A percentile compares a stretch with the other conserved stretches of the same genome.
phyloP scores from a whole-genome alignment of 2,888 invertebrate species.

The Xestobium rufovillosum region DNA sequence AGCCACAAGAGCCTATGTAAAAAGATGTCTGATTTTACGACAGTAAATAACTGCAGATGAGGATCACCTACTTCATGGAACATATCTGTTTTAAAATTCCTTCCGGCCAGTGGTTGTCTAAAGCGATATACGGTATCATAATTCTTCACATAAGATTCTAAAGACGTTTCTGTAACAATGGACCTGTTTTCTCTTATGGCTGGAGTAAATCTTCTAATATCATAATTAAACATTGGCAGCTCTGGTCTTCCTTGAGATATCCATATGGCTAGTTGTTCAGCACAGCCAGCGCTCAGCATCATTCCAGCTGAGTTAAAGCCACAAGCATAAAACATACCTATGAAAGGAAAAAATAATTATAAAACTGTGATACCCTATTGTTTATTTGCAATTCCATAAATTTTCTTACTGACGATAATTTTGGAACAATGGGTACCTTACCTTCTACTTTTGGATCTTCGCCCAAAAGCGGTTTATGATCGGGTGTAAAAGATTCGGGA shows the following conservation, averaged over 20 bases:
- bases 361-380: no score
- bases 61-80: conserved; percentile 57
- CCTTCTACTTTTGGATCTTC: conserved; percentile 59
- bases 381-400: no score
- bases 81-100: conserved; percentile 61
- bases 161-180: conserved; percentile 77
- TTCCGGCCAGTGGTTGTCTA: conserved; percentile 74
- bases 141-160: conserved; percentile 85
- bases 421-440: no score
- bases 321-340: conserved; percentile 76
- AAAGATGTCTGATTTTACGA: conserved; percentile 25
- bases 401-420: no score
- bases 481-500: conserved; percentile 87
- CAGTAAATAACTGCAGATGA: conserved; percentile 3
- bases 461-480: conserved; percentile 83
- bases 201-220: conserved; percentile 74
- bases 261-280: conserved; percentile 80
- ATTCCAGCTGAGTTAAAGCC: conserved; percentile 89
- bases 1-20: conserved; percentile 56
- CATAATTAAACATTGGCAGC: conserved; percentile 79
- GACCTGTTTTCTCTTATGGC: conserved; percentile 60
- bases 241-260: conserved; percentile 73
- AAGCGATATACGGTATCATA: conserved; percentile 76
- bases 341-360: no score
- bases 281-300: conserved; percentile 86